Evolutionary conservation across 92 coral and sea anemone species (phyloP), one percentile per base, ranked within the genome.

Genomic region (Palythoa caribaeorum): DNA sequence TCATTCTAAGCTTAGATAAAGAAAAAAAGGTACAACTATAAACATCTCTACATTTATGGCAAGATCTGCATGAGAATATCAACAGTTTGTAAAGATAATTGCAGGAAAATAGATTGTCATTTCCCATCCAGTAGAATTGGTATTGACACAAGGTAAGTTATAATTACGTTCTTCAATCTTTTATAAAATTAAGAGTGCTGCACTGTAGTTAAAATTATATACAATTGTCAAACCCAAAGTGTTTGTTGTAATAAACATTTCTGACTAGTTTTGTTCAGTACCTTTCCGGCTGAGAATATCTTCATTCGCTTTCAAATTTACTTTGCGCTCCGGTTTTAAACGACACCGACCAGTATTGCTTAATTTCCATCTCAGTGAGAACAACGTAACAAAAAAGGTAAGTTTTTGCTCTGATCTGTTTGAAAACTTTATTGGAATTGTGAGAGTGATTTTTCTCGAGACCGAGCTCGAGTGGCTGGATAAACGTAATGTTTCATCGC

Each of bases 61-160:
- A n/a, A 47, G 2, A 57, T 2, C 38, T 7, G 28, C 28, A 28
- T 28, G 14, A 28, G 55, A 37, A 37, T 63, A 2, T 36, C 5
- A 57, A 54, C 55, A 11, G 38, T 78, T 60, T 13, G 38, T 54
- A 36, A 53, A 54, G 51, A 21, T 37, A 78, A 78, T 78, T 63
- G 69, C 83, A 37, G 68, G 14, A 78, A 28, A 28, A 36, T 78
- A 55, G 15, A 52, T 78, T 78, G 83, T 78, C 51, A 78, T 35
- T 55, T 57, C 50, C 51, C 35, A 16, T 47, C 71, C 83, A 57
- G 47, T 55, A 38, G 52, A 63, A 54, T 15, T 77, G 28, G 16
- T 60, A 19, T 78, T 78, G 83, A 78, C 59, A 48, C 83, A 37
- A 55, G 53, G 16, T 55, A 50, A 28, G 83, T 12, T 28, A 53